A percentile compares a stretch with the other conserved stretches of the same genome.
phyloP scores from a whole-genome alignment of 1,140 invertebrate genomes.

The Drosophila ironensis region DNA sequence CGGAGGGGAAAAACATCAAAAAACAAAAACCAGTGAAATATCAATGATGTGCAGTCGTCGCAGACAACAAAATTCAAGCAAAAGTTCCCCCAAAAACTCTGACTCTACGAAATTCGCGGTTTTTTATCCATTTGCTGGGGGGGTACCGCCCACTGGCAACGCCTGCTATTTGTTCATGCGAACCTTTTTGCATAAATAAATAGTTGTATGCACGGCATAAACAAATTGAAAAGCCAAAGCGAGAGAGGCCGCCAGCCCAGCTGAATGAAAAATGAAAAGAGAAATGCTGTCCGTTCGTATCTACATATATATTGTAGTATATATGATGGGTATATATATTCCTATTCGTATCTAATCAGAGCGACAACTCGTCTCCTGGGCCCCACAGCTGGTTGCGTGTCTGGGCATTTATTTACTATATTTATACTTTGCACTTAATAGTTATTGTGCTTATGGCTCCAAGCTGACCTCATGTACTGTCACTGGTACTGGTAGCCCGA shows the following conservation, averaged over 20 bases:
- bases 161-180: neutral
- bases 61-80: constrained; percentile 29
- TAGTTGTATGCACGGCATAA: constrained; percentile 1
- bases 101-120: constrained; percentile 7
- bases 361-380: constrained; percentile 65
- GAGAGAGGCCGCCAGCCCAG: neutral
- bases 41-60: constrained; percentile 33
- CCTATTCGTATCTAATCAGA: constrained; percentile 68
- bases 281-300: constrained; percentile 5
- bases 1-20: constrained; percentile 2
- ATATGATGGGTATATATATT: constrained; percentile 18
- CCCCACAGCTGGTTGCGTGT: constrained; percentile 61
- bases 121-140: constrained; percentile 8
- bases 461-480: constrained; percentile 67
- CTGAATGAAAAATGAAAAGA: constrained; percentile 39
- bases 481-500: no score
- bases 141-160: neutral
- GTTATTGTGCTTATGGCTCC: constrained; percentile 37
- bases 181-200: constrained; percentile 24
- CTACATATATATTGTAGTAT: neutral
- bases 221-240: constrained; percentile 17
- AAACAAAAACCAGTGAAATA: constrained; percentile 18
- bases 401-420: constrained; percentile 47
- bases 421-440: constrained; percentile 62
- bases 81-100: constrained; percentile 28